These are phyloP conservation scores for Himantopus leucocephalus DNA, from an alignment of 2,113 vertebrate species.

Conservation along the genomic window DNA sequence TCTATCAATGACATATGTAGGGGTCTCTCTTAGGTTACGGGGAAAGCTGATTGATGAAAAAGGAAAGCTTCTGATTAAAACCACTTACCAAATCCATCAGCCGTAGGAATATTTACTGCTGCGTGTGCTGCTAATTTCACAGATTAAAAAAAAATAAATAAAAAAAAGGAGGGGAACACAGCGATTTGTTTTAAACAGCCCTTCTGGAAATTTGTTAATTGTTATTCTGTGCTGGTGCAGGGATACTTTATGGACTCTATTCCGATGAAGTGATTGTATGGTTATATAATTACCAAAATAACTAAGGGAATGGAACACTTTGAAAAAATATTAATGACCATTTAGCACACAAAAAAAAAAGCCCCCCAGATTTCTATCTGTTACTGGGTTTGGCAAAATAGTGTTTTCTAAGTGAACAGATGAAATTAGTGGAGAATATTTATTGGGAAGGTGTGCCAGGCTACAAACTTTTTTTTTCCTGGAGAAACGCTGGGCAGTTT, in stretches of 20 bases:
- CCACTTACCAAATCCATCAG: neutral
- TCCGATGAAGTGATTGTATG: neutral
- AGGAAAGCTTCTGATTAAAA: conserved; percentile 67
- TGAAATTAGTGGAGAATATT: neutral
- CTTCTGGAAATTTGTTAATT: neutral
- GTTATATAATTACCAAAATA: neutral
- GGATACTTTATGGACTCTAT: neutral
- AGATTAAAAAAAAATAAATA: neutral
- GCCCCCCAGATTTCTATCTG: neutral
- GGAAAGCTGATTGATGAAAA: conserved; percentile 65
- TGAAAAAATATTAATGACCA: neutral
- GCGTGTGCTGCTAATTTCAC: neutral
- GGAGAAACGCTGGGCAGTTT: neutral
- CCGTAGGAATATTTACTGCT: neutral
- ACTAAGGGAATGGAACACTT: neutral
- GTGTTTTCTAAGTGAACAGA: neutral
- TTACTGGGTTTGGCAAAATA: neutral
- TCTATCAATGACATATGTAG: neutral
- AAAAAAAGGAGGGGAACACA: neutral
- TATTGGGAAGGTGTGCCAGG: neutral
- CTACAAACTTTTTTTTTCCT: neutral
- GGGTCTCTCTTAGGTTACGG: neutral
- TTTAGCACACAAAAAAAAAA: neutral
- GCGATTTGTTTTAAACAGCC: neutral
- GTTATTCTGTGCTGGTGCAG: neutral